Base-by-base conservation (phyloP, 2,888 invertebrate species). In the Cordilura impudica region DNA sequence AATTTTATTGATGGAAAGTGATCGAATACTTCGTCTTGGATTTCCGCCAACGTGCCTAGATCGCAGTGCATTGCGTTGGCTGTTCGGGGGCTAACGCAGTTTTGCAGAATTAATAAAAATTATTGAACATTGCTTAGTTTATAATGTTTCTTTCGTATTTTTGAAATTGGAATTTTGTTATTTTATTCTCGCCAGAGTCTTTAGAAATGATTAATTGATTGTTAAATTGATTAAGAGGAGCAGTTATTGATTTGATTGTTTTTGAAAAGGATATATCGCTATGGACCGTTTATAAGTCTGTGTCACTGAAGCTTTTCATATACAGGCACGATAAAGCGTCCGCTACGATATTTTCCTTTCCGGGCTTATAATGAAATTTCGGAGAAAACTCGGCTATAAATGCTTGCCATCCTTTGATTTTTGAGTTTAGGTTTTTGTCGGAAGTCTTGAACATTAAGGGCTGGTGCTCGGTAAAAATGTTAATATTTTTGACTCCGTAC, bases 381-480 rank as follows among this genome's bases (percentile, higher is more conserved):
- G 45, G 45, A 16, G 45, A 16, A 21, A 35, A 51, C 51, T 56
- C 67, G 2, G 45, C 67, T 14, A 56, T 31, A 67, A 67, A 67
- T 10, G 26, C 39, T 21, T 54, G 54, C 67, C 58, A 69, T 49
- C 58, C 31, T 54, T 67, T 56, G 18, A 67, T 67, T 54, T 67
- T 67, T 10, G 45, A 45, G 12, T 67, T 67, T 14, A 56, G 45
- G 26, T 67, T 67, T 19, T 54, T 67, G 45, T 67, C 67, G 26
- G 69, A 69, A 49, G 58, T 58, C 10, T 47, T 31, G 19, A 69
- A 69, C 10, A 35, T 69, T 2, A 69, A 23, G 2, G 69, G 69
- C 49, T 69, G 47, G 19, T 69, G 56, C n/a, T 69, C 56, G 43
- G 67, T 56, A 45, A 29, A 58, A 56, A 69, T 69, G 23, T 47